phyloP scores from a whole-genome alignment of 2,888 invertebrate genomes.

The Noctua comes region DNA sequence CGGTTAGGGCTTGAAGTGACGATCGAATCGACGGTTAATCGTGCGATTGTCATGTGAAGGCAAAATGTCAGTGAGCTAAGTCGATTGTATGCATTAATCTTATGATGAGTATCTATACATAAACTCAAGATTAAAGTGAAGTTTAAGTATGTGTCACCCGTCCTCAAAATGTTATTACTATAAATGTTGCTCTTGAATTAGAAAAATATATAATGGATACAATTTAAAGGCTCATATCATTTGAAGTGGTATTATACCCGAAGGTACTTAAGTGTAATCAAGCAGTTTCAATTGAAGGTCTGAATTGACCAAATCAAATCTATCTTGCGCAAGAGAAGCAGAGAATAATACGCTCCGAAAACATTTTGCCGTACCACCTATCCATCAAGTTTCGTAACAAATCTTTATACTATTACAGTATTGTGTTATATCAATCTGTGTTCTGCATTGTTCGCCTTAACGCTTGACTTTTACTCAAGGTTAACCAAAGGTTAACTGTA shows the following conservation, averaged over 20 bases:
- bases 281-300: constrained; percentile 53
- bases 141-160: background rate
- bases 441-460: constrained; percentile 66
- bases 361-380: constrained; percentile 64
- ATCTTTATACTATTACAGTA: constrained; percentile 65
- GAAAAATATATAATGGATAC: constrained; percentile 12
- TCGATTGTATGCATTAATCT: constrained; percentile 4
- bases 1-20: constrained; percentile 33
- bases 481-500: constrained; percentile 65
- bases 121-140: constrained; percentile 1
- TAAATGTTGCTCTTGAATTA: background rate
- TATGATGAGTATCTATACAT: background rate
- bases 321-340: constrained; percentile 54
- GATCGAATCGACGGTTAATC: constrained; percentile 13
- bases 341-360: constrained; percentile 61
- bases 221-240: constrained; percentile 18
- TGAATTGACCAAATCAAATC: constrained; percentile 61
- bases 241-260: constrained; percentile 30
- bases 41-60: constrained; percentile 21
- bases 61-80: constrained; percentile 1
- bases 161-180: background rate
- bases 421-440: constrained; percentile 66
- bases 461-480: constrained; percentile 69
- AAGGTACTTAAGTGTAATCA: constrained; percentile 50
- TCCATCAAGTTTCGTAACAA: constrained; percentile 70